Evolutionary conservation across 2,797 vertebrate genomes (phyloP), one percentile per base, ranked within the genome.

Genomic region (Astyanax mexicanus): DNA sequence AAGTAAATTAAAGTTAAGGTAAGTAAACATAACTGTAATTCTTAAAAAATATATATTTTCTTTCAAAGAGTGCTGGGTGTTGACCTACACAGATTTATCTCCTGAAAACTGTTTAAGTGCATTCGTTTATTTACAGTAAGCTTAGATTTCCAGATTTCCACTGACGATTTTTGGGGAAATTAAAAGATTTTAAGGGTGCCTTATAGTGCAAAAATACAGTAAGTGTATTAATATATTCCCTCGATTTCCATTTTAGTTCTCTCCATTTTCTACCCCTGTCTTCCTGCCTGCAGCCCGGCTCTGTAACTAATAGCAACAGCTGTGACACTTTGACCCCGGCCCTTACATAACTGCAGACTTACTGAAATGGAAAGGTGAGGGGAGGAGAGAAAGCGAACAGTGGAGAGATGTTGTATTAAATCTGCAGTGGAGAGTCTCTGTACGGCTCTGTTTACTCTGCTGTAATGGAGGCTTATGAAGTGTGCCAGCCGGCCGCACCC

Each of bases 301-400:
- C 52, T 60, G 79, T 89, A 87, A 90, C 89, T 89, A 89, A 86
- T 90, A 88, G 91, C 90, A 91, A 92, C 89, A 75, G 78, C 89
- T 83, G 74, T 90, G 88, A 91, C 91, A 89, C 88, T 91, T 86
- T 92, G 91, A 92, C 91, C 90, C 87, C 58, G 40, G 85, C 65
- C 86, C 84, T 91, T 92, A 92, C 71, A 81, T 91, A 91, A 92
- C 84, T 8, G 17, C 77, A 72, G 70, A 77, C 81, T 84, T 71
- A 85, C 76, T 21, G 72, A 64, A 42, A 54, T 55, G 54, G 32
- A 52, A n/a, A 45, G 37, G 21, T 32, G 37, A 68, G 55, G 64
- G 25, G 68, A 35, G 42, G 40, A 74, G 69, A 17, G 13, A 51
- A 62, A 64, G 61, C 27, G 64, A 38, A 27, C 51, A 27, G 21